A percentile compares a stretch with the other conserved stretches of the same genome.
phyloP scores from a whole-genome alignment of 1,140 invertebrate species.

The Myzus persicae region DNA sequence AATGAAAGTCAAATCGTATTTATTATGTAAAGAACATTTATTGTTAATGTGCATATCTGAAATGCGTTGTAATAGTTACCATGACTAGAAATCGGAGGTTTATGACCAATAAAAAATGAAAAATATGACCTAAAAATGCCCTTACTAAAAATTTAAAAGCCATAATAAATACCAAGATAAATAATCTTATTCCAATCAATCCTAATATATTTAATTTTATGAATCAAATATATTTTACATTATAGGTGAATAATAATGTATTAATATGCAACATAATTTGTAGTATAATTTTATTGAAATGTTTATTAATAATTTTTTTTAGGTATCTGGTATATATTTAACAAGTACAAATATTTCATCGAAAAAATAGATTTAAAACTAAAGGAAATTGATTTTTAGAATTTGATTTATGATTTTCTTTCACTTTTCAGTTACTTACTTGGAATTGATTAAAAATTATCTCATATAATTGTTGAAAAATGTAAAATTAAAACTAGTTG shows the following conservation, averaged over 20 bases:
- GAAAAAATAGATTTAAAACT: too few relatives aligned
- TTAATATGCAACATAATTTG: background rate
- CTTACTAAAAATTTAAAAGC: background rate
- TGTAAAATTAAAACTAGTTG: background rate
- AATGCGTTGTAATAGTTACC: background rate
- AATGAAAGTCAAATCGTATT: background rate
- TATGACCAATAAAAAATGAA: background rate
- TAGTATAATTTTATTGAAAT: background rate
- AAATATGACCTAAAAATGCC: background rate
- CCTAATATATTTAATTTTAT: background rate
- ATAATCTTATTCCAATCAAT: background rate
- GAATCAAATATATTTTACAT: background rate
- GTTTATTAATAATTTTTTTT: background rate
- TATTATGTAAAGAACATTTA: too few relatives aligned
- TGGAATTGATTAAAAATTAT: too few relatives aligned
- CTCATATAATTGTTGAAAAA: too few relatives aligned
- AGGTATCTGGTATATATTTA: background rate
- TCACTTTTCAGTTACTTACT: too few relatives aligned
- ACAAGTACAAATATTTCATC: too few relatives aligned
- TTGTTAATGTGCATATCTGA: background rate
- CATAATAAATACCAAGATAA: background rate
- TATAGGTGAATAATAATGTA: background rate
- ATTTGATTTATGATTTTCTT: too few relatives aligned
- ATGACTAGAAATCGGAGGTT: background rate
- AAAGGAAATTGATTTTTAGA: too few relatives aligned